Evolutionary conservation across 2,888 invertebrate genomes (phyloP), one percentile per base, ranked within the genome.

Genomic region (Standfussiana lucernea): DNA sequence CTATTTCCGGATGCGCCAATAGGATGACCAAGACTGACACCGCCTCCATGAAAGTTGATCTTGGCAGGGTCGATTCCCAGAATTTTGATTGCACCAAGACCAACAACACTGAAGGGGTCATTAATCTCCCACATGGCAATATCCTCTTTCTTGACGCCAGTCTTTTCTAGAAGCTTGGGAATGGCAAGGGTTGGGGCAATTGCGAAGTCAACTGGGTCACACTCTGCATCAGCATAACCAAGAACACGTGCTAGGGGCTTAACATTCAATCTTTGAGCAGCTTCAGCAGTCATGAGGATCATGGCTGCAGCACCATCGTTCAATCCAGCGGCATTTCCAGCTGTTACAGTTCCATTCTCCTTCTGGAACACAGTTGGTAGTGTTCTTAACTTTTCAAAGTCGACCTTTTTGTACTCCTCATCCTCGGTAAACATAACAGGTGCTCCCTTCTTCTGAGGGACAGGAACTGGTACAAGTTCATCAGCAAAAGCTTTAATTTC

Each of bases 1-100:
- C 99, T 97, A 13, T 99, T 99, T 37, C 99, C 99, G 2, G 99
- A 99, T 99, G 99, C 99, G 74, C 99, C 99, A 93, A 99, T 99
- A 5, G 99, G 99, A 97, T 99, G 99, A 3, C 99, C 99, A 61
- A 99, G 97, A 89, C 99, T 99, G 28, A 99, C 99, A 69, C 99
- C 99, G 59, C 99, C 99, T 66, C 99, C 99, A 93, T 99, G 99
- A 15, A 99, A 96, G 94, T 99, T 99, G 7, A 99, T 97, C 94
- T 98, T 99, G 24, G 97, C 92, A 0, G 99, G 98, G 94, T 99
- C 99, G 69, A 99, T 94, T 70, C 98, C 98, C 83, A 99, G 94
- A 89, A 98, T 95, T 94, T 99, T 98, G 89, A 98, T 98, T 94
- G 99, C 99, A 18, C 99, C 99, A 74, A 99, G 95, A 74, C 98